These are phyloP conservation scores for Pogonognathellus flavescens DNA, from an alignment of 1,140 invertebrate species.

Conservation along the genomic window DNA sequence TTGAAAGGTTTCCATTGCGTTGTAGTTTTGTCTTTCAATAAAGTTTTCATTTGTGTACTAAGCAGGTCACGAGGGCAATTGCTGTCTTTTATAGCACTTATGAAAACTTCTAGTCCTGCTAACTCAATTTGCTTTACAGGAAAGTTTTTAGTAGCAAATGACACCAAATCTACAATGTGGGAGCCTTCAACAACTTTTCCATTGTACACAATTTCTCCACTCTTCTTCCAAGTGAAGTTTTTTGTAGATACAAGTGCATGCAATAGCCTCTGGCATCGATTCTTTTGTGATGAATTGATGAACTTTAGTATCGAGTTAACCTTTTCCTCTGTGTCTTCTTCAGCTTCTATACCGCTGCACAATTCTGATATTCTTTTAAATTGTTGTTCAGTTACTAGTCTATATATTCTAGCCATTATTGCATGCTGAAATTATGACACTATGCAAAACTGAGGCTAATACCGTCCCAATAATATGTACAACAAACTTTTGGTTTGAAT, in stretches of 20 bases:
- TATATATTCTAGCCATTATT: slow-evolving; percentile 22
- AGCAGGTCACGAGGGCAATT: no score
- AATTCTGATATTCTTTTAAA: background rate
- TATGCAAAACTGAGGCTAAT: background rate
- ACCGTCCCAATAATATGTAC: background rate
- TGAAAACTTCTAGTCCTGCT: no score
- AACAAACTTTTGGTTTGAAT: background rate
- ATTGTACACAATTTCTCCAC: background rate
- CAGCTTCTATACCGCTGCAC: background rate
- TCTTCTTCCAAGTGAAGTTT: background rate
- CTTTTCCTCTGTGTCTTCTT: background rate
- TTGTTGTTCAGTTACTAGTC: background rate
- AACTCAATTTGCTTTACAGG: background rate
- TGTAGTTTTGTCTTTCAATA: no score
- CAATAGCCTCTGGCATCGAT: background rate
- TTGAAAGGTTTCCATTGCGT: no score
- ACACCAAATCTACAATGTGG: background rate
- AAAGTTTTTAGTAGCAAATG: background rate
- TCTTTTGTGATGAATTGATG: background rate
- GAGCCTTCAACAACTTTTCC: background rate
- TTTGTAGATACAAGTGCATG: background rate
- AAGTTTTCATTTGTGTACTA: no score
- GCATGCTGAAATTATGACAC: background rate
- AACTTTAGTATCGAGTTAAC: background rate
- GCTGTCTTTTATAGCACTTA: no score